These are phyloP conservation scores for Amorpha juglandis DNA, from an alignment of 2,888 invertebrate genomes.

Conservation along the genomic window DNA sequence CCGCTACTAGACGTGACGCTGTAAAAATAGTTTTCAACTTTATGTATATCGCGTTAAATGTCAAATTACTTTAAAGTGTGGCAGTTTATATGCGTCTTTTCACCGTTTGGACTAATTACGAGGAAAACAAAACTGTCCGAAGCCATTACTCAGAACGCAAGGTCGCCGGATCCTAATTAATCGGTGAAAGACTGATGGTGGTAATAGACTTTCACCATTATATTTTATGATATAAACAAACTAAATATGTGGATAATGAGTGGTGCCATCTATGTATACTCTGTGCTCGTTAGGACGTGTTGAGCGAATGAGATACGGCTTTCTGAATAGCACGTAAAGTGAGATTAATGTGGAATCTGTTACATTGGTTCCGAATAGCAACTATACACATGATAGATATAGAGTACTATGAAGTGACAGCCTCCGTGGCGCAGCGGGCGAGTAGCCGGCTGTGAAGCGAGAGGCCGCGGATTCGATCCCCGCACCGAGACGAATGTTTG, in stretches of 20 bases:
- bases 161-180: slow-evolving; percentile 64
- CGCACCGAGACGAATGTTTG: too few species aligned
- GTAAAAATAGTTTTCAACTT: slow-evolving; percentile 38
- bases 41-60: slow-evolving; percentile 30
- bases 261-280: background rate
- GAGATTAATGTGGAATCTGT: background rate
- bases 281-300: background rate
- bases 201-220: slow-evolving; percentile 45
- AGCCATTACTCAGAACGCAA: slow-evolving; percentile 60
- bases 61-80: slow-evolving; percentile 20
- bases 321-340: background rate
- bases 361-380: too few species aligned
- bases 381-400: too few species aligned
- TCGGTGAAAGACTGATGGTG: slow-evolving; percentile 57
- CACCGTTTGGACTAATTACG: slow-evolving; percentile 60
- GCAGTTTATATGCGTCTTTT: slow-evolving; percentile 3
- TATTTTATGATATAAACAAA: slow-evolving; percentile 46
- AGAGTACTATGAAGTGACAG: too few species aligned
- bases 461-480: too few species aligned
- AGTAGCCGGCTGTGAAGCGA: too few species aligned
- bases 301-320: background rate
- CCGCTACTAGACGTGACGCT: slow-evolving; percentile 35
- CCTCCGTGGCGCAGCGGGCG: too few species aligned
- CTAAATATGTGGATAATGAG: slow-evolving; percentile 26
- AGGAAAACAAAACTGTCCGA: slow-evolving; percentile 54